Percentiles rank a stretch among this genome's conserved stretches.
Conservation (phyloP, 2,113 vertebrate species). For the Carassius gibelio region DNA sequence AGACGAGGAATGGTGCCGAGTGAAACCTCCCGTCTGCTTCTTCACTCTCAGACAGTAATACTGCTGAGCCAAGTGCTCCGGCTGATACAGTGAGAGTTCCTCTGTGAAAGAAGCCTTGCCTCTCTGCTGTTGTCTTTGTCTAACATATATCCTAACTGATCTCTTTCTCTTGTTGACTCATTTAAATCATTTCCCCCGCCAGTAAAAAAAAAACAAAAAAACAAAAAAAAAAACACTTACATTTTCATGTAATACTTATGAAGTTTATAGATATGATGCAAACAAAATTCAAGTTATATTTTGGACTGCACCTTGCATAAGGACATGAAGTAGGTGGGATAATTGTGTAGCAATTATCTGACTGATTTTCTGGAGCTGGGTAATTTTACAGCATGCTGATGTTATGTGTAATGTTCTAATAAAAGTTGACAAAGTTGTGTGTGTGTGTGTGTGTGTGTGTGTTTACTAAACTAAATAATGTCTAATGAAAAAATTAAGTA, state of each 20-base stretch:
- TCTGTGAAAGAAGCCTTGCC: background rate
- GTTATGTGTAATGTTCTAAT: background rate
- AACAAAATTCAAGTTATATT: background rate
- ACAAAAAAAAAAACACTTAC: background rate
- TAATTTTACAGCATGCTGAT: background rate
- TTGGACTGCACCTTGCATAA: background rate
- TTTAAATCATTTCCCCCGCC: background rate
- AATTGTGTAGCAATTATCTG: background rate
- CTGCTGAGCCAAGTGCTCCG: conserved; percentile 9
- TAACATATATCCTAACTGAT: background rate
- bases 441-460: background rate
- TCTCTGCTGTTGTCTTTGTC: background rate
- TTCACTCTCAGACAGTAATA: conserved; percentile 2
- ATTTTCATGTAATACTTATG: background rate
- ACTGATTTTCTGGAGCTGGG: background rate
- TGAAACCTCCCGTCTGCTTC: conserved; percentile 71
- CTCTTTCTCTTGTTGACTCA: background rate
- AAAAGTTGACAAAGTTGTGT: background rate
- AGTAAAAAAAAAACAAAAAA: background rate
- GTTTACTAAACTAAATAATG: background rate
- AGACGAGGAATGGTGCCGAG: conserved; percentile 66
- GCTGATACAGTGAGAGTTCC: background rate
- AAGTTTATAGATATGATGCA: background rate
- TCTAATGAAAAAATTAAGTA: background rate
- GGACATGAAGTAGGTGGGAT: background rate